A percentile compares a stretch with the other conserved stretches of the same genome.
Evolutionary conservation across 2,888 invertebrate species (phyloP).

Genomic region (Trichacis sp.): DNA sequence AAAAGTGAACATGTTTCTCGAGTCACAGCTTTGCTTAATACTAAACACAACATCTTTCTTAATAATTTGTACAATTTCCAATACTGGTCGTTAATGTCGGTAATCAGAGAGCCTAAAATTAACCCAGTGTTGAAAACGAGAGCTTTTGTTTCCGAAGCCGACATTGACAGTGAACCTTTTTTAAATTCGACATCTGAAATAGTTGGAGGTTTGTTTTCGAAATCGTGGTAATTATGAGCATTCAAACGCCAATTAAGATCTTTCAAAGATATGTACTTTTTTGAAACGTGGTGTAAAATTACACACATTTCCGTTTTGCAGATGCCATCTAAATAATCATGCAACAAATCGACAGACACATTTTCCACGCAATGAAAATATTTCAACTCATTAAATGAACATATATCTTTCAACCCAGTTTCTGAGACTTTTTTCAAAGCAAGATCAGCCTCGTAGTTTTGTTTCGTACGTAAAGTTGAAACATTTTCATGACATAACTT

Average conservation of each 20-base stretch:
- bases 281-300: no score
- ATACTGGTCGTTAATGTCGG: no score
- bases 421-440: neutral
- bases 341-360: neutral
- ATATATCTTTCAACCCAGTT: neutral
- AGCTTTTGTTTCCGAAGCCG: slow-evolving; percentile 13
- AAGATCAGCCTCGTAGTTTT: neutral
- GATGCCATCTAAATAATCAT: no score
- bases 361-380: neutral
- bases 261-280: neutral
- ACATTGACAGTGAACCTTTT: no score
- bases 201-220: slow-evolving; percentile 13
- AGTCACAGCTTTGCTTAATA: no score
- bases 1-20: no score
- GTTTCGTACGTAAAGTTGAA: no score
- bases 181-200: no score
- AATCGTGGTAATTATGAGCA: slow-evolving; percentile 16
- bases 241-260: neutral
- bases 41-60: slow-evolving; percentile 10
- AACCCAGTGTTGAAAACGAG: no score
- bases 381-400: neutral
- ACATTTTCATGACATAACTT: no score
- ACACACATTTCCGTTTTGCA: no score
- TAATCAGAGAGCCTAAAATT: slow-evolving; percentile 17
- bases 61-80: no score